Base-by-base conservation (phyloP, 2,888 invertebrate genomes). In the Alitta virens region DNA sequence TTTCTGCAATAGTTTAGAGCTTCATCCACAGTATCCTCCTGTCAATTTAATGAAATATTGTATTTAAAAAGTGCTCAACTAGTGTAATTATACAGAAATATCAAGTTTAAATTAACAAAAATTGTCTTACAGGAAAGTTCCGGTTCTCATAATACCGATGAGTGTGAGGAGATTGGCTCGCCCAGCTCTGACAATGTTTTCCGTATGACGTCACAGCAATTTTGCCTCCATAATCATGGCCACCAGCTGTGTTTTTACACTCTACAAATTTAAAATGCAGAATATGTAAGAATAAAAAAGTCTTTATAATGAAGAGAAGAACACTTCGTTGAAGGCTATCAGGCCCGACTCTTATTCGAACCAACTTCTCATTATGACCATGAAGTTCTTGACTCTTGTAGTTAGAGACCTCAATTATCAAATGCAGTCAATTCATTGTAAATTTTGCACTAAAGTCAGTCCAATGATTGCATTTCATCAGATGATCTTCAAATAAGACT, bases 1-100 rank as follows among this genome's bases (percentile, higher is more conserved):
- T 60, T 60, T 16, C 60, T 33, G 27, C 42, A 60, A 25, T 43
- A 43, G 33, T 40, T 60, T 7, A 5, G 33, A 1, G 60, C 60
- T 18, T 50, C 60, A 3, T 26, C 23, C 40, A 60, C 18, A 14
- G 24, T n/a, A 7, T n/a, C 55, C 5, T 38, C 55, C 18, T n/a
- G 40, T 25, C 16, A n/a, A 14, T 40, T 40, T 40, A 12, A 40
- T 40, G 16, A 14, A 14, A 14, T 12, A 16, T 14, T 40, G 16
- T 40, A 16, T 14, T 14, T 14, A 33, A 33, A 7, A 33, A 33
- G 33, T 33, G 33, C 7, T 33, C 33, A 33, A 5, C 33, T 12
- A 33, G 12, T 33, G 12, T 33, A 33, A 33, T 33, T 33, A 12
- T 33, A 7, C 7, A 12, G 12, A 33, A 33, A 33, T 33, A 33